Conservation (phyloP, 2,797 vertebrate genomes). For the Melanotaenia nigrans region DNA sequence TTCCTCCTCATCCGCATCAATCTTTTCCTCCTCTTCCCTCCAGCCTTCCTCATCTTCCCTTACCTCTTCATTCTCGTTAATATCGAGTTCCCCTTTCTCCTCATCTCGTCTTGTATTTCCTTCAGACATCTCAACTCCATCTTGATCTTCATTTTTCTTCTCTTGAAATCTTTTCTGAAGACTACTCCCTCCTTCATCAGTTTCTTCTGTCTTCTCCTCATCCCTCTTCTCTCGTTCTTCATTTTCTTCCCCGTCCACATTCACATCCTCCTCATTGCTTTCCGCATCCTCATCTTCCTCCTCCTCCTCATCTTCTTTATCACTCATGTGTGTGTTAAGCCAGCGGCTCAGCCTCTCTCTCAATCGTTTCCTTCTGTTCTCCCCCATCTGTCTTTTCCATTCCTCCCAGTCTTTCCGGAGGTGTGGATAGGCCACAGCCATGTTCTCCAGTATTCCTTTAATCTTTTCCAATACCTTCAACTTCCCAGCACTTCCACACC, state of each 20-base stretch:
- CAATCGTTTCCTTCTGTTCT: constrained; percentile 25
- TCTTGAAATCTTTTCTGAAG: not conserved
- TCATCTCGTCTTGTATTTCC: not conserved
- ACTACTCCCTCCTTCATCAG: not conserved
- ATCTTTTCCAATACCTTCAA: constrained; percentile 18
- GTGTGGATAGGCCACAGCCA: constrained; percentile 39
- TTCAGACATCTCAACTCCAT: not conserved
- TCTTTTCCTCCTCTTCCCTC: not conserved
- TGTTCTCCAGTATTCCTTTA: constrained; percentile 5
- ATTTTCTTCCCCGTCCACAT: not conserved
- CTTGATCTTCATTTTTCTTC: not conserved
- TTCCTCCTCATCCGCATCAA: not conserved
- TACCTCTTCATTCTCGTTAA: not conserved
- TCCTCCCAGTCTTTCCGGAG: constrained; percentile 30
- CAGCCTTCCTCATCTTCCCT: not conserved
- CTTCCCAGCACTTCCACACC: constrained; percentile 1
- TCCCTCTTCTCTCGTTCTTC: not conserved
- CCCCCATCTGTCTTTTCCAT: constrained; percentile 32
- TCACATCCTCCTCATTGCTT: constrained; percentile 2
- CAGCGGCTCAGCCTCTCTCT: constrained; percentile 35
- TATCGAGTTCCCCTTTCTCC: not conserved
- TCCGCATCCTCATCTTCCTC: not conserved
- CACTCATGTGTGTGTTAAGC: not conserved
- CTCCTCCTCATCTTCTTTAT: not conserved
- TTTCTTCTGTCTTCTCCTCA: not conserved